These are phyloP conservation scores for Corynorhinus townsendii DNA, from an alignment of 2,113 vertebrate species.

Conservation along the genomic window DNA sequence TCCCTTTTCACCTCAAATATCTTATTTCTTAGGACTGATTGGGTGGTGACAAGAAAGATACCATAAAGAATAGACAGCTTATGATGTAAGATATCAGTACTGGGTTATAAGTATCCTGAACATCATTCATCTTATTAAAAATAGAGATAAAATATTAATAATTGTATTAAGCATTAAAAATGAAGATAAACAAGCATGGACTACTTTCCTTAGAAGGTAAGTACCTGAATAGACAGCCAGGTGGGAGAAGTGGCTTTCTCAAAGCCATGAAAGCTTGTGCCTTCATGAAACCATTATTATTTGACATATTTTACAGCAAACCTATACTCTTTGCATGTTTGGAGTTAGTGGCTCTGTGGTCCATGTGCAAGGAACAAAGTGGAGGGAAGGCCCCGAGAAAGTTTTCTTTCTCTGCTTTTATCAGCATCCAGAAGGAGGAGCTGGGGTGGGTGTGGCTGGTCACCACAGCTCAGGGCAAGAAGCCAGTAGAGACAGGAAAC, in stretches of 20 bases:
- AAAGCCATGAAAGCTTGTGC: background rate
- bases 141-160: background rate
- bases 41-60: background rate
- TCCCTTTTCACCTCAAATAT: background rate
- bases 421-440: background rate
- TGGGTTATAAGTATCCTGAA: background rate
- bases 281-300: background rate
- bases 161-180: background rate
- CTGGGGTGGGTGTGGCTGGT: background rate
- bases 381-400: too few species aligned
- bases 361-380: background rate
- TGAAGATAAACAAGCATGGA: background rate
- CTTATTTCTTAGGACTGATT: background rate
- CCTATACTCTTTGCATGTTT: background rate
- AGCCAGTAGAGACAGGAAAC: background rate
- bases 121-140: background rate
- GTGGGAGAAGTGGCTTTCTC: background rate
- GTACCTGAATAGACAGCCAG: background rate
- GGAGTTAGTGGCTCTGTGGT: background rate
- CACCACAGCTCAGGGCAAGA: background rate
- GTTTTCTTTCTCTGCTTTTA: background rate
- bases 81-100: background rate
- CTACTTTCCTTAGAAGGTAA: background rate
- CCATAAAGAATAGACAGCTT: background rate
- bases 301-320: background rate